A percentile compares a stretch with the other conserved stretches of the same genome.
These are phyloP conservation scores for Conopomorpha cramerella DNA, from an alignment of 1,140 invertebrate genomes.

Conservation along the genomic window DNA sequence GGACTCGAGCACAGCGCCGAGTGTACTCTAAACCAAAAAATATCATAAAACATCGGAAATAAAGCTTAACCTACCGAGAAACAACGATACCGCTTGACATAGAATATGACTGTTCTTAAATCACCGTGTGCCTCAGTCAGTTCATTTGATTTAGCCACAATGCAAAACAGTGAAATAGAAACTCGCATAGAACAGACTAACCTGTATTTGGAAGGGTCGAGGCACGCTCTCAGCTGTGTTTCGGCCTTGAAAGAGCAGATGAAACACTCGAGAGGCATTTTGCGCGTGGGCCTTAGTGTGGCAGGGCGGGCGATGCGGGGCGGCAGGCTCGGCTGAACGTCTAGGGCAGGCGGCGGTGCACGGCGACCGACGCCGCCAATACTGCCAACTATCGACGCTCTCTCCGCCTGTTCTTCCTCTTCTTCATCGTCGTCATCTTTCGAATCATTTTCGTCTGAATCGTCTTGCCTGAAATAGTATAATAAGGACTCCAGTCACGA, in stretches of 20 bases:
- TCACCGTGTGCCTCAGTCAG: too few relatives aligned
- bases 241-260: slow-evolving; percentile 36
- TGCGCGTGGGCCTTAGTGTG: slow-evolving; percentile 19
- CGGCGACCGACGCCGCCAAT: slow-evolving; percentile 14
- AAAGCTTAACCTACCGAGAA: too few relatives aligned
- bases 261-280: slow-evolving; percentile 33
- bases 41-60: slow-evolving; percentile 1
- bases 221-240: slow-evolving; percentile 25
- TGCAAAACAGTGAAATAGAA: not conserved
- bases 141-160: not conserved
- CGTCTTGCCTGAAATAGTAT: too few relatives aligned
- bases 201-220: slow-evolving; percentile 43
- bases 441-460: slow-evolving; percentile 15
- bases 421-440: slow-evolving; percentile 27
- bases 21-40: slow-evolving; percentile 27
- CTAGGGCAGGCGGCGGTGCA: slow-evolving; percentile 12
- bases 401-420: slow-evolving; percentile 13
- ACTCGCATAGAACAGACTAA: slow-evolving; percentile 4
- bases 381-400: slow-evolving; percentile 11
- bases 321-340: not conserved
- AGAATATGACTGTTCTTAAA: too few relatives aligned
- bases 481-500: too few relatives aligned
- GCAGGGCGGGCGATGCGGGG: slow-evolving; percentile 2
- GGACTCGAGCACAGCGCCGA: slow-evolving; percentile 32
- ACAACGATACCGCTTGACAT: too few relatives aligned